Percentiles rank a stretch among this genome's conserved stretches.
These are phyloP conservation scores for Gymnocheta viridis DNA, from an alignment of 2,888 invertebrate genomes.

Conservation along the genomic window DNA sequence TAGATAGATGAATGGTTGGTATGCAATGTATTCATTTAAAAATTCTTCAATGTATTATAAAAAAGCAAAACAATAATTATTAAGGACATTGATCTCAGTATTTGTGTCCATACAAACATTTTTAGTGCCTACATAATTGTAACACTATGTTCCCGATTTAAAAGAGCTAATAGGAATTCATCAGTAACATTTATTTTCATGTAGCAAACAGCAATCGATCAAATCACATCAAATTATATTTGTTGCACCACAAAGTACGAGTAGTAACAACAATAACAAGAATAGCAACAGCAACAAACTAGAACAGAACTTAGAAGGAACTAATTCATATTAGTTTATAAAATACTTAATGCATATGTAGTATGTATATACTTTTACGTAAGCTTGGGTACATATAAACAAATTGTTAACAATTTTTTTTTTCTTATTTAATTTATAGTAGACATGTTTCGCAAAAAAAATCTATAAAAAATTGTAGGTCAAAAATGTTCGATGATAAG, in stretches of 20 bases:
- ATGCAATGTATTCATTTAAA: conserved; percentile 39
- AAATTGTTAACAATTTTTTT: no score
- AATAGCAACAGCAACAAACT: conserved; percentile 14
- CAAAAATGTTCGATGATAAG: no score
- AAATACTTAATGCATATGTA: no score
- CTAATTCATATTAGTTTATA: background rate
- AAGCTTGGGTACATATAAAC: no score
- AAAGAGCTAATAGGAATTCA: conserved; percentile 37
- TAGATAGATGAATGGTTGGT: conserved; percentile 44
- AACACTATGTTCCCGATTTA: background rate
- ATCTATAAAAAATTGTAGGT: no score
- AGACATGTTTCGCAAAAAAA: no score
- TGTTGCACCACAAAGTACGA: conserved; percentile 44
- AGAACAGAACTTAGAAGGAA: conserved; percentile 24
- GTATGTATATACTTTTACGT: no score
- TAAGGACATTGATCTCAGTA: conserved; percentile 65
- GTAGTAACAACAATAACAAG: conserved; percentile 25
- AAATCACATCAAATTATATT: conserved; percentile 53
- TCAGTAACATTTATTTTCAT: conserved; percentile 43
- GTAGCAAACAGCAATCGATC: conserved; percentile 57
- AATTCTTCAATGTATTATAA: conserved; percentile 33
- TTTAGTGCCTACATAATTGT: background rate
- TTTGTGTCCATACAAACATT: background rate
- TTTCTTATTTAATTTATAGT: no score
- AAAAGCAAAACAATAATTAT: conserved; percentile 42